Evolutionary conservation across 2,113 vertebrate species (phyloP).

Genomic region (Bufo bufo): DNA sequence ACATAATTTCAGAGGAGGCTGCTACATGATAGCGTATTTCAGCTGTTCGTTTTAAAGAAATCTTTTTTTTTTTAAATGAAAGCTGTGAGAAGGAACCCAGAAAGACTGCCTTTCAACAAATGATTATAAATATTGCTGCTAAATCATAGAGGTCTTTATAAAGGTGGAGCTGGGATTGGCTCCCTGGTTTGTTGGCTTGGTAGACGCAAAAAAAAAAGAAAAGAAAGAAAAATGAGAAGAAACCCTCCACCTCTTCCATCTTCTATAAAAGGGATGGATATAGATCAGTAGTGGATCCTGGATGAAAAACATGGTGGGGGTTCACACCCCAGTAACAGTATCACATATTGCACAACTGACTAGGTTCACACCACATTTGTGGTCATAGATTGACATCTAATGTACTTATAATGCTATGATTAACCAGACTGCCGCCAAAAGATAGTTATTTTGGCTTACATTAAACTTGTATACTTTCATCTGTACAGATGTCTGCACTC

Average conservation of each 20-base stretch:
- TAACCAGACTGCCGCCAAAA: too few species aligned
- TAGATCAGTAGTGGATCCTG: neutral
- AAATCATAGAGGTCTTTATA: conserved; percentile 15
- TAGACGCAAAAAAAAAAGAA: neutral
- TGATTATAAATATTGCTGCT: conserved; percentile 16
- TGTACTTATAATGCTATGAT: too few species aligned
- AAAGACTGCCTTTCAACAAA: neutral
- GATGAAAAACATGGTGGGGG: too few species aligned
- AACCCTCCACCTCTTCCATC: neutral
- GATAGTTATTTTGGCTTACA: too few species aligned
- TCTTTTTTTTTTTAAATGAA: conserved; percentile 28
- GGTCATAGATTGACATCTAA: too few species aligned
- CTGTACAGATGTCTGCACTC: too few species aligned
- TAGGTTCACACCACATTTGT: too few species aligned
- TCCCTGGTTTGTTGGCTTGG: neutral
- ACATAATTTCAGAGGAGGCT: conserved; percentile 48
- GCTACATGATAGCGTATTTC: conserved; percentile 50
- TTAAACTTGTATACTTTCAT: too few species aligned
- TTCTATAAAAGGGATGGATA: neutral
- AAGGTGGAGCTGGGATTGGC: neutral
- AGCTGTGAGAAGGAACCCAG: neutral
- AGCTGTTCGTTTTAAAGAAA: conserved; percentile 25
- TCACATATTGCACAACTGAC: too few species aligned
- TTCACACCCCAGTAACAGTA: neutral
- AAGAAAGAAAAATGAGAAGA: neutral